Percentiles rank a stretch among this genome's conserved stretches.
Evolutionary conservation across 2,888 invertebrate genomes (phyloP).

Genomic region (Sisyra terminalis): DNA sequence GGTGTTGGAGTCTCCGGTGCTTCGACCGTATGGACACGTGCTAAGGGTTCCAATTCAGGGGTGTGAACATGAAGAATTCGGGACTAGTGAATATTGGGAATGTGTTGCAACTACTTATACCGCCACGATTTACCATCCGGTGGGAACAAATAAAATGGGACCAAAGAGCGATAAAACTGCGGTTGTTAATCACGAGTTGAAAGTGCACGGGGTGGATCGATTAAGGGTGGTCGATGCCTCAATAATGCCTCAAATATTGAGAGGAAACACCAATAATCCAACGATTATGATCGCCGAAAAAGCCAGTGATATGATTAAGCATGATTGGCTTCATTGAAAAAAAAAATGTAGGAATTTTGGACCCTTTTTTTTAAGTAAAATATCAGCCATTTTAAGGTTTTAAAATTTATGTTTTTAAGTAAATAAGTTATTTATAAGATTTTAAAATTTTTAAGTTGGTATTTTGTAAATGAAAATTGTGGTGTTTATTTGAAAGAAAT

Average conservation of each 20-base stretch:
- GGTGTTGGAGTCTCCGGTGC: slow-evolving; percentile 40
- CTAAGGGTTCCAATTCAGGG: slow-evolving; percentile 38
- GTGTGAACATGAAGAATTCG: slow-evolving; percentile 38
- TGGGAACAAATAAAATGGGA: slow-evolving; percentile 56
- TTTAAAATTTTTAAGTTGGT: no score
- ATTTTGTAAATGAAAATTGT: no score
- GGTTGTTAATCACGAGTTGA: slow-evolving; percentile 46
- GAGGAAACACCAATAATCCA: slow-evolving; percentile 28
- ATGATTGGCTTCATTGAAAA: slow-evolving; percentile 6
- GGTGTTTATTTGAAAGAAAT: no score
- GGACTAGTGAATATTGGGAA: slow-evolving; percentile 45
- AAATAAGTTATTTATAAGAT: no score
- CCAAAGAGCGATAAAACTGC: slow-evolving; percentile 39
- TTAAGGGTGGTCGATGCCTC: slow-evolving; percentile 52
- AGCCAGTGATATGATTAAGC: slow-evolving; percentile 25
- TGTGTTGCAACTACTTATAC: slow-evolving; percentile 50
- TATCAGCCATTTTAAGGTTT: neutral
- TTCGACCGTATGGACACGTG: slow-evolving; percentile 35
- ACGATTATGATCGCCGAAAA: slow-evolving; percentile 28
- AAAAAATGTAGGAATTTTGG: no score
- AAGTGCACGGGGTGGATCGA: slow-evolving; percentile 41
- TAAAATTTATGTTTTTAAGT: no score
- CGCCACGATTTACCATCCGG: slow-evolving; percentile 50
- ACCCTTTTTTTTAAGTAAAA: neutral
- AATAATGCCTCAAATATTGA: slow-evolving; percentile 42